A percentile compares a stretch with the other conserved stretches of the same genome.
Conservation (phyloP, 2,888 invertebrate species). For the Hoplodrina ambigua region DNA sequence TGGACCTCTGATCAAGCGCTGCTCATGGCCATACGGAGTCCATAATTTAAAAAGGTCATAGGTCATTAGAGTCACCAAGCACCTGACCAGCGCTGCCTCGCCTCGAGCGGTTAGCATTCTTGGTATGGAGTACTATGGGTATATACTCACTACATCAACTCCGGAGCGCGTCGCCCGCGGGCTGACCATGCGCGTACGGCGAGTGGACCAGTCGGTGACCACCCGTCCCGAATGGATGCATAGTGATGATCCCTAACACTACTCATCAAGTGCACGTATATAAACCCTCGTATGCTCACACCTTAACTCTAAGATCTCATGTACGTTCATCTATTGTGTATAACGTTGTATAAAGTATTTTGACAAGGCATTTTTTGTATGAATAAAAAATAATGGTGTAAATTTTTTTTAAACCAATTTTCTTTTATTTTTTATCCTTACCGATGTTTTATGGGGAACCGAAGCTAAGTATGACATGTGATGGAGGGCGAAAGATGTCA, state of each 20-base stretch:
- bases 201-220: too few relatives aligned
- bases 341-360: conserved; percentile 87
- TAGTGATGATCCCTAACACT: too few relatives aligned
- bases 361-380: conserved; percentile 81
- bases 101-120: too few relatives aligned
- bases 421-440: conserved; percentile 57
- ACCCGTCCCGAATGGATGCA: too few relatives aligned
- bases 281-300: conserved; percentile 46
- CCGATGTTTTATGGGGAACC: background rate
- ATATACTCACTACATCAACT: too few relatives aligned
- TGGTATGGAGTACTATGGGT: too few relatives aligned
- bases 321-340: conserved; percentile 67
- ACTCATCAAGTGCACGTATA: too few relatives aligned
- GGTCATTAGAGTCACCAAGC: too few relatives aligned
- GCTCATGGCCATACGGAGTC: background rate
- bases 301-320: conserved; percentile 47
- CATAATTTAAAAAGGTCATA: background rate
- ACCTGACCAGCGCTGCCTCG: too few relatives aligned
- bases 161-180: too few relatives aligned
- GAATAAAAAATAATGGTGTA: conserved; percentile 81
- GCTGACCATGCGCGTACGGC: too few relatives aligned
- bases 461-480: background rate
- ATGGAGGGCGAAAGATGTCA: background rate
- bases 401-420: conserved; percentile 73
- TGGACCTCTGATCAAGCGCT: background rate